phyloP scores from a whole-genome alignment of 2,797 vertebrate species.

The Propithecus deckenii region DNA sequence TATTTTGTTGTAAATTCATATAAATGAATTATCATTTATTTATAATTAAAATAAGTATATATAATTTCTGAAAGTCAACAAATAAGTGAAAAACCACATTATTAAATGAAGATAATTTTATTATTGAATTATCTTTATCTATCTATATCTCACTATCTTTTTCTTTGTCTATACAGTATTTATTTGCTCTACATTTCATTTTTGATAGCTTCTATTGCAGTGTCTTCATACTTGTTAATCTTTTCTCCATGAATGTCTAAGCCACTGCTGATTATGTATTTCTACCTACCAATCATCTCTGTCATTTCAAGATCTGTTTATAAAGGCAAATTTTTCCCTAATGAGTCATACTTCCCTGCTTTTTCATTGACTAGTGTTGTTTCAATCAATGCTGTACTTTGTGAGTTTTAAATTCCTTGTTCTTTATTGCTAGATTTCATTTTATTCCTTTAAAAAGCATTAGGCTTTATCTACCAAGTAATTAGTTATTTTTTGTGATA shows the following conservation, averaged over 20 bases:
- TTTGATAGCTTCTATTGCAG: not conserved
- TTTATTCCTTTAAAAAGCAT: not conserved
- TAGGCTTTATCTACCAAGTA: not conserved
- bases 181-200: not conserved
- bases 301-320: not conserved
- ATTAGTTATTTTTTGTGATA: not conserved
- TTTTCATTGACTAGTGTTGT: not conserved
- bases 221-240: not conserved
- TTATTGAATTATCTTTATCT: not conserved
- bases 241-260: not conserved
- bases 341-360: not conserved
- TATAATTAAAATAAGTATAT: not conserved
- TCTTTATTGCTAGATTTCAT: not conserved
- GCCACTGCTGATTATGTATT: not conserved
- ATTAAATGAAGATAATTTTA: not conserved
- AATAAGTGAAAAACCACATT: not conserved
- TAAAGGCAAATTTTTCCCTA: not conserved
- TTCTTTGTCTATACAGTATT: not conserved
- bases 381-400: not conserved
- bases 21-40: not conserved
- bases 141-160: not conserved
- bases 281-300: not conserved
- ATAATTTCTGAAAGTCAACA: not conserved
- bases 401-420: not conserved
- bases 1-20: not conserved